phyloP scores from a whole-genome alignment of 2,113 vertebrate genomes.

The Dipodomys stephensi region DNA sequence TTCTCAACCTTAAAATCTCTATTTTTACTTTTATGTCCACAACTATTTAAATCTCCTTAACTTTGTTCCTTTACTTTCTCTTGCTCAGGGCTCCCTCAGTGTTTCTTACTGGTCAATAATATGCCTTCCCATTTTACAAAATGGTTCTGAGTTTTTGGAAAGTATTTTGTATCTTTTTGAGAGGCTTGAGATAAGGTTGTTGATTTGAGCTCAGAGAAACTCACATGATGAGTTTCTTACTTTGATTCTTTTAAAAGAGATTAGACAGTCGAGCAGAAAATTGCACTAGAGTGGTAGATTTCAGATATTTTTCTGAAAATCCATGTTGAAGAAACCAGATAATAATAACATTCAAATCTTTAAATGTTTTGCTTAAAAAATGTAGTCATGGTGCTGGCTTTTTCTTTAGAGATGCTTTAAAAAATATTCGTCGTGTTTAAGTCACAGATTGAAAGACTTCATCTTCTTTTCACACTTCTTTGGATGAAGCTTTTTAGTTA shows the following conservation, averaged over 20 bases:
- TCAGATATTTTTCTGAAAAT: constrained; percentile 33
- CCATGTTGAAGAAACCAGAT: constrained; percentile 3
- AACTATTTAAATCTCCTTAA: not conserved
- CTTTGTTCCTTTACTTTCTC: not conserved
- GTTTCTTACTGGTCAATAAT: not conserved
- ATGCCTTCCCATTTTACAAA: not conserved
- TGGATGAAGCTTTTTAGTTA: not conserved
- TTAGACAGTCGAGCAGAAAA: not conserved
- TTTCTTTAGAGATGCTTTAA: constrained; percentile 5
- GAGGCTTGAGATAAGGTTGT: not conserved
- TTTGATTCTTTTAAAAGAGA: constrained; percentile 22
- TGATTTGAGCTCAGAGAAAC: not conserved
- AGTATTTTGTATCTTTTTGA: not conserved
- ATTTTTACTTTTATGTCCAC: too few relatives aligned
- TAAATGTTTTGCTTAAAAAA: constrained; percentile 6
- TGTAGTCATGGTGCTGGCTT: not conserved
- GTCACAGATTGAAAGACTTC: not conserved
- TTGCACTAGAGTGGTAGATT: not conserved
- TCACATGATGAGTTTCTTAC: not conserved
- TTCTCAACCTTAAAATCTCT: not conserved
- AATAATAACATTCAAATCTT: not conserved
- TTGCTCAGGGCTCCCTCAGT: not conserved
- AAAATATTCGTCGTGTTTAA: not conserved
- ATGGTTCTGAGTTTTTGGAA: not conserved
- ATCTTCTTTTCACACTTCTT: not conserved